A percentile compares a stretch with the other conserved stretches of the same genome.
Evolutionary conservation across 2,888 invertebrate species (phyloP).

Genomic region (Polymixis lichenea): DNA sequence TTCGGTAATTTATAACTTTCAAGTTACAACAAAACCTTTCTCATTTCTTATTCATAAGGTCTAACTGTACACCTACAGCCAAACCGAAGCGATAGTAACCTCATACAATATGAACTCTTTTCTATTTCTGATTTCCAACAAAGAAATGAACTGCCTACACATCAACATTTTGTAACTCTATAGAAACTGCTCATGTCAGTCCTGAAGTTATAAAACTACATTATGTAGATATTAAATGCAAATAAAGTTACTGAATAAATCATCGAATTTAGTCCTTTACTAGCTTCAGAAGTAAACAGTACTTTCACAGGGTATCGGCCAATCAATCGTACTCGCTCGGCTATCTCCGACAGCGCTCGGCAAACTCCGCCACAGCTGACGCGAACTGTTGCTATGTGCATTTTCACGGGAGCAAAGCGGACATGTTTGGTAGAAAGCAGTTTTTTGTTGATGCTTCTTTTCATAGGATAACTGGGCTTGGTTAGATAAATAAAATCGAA

Average conservation of each 20-base stretch:
- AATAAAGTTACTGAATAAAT: constrained; percentile 35
- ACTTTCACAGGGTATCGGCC: constrained; percentile 74
- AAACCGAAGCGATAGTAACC: constrained; percentile 10
- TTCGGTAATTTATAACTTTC: not conserved
- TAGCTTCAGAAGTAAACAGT: constrained; percentile 68
- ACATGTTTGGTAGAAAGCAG: constrained; percentile 68
- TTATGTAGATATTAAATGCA: constrained; percentile 20
- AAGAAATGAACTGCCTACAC: constrained; percentile 33
- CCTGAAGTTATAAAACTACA: constrained; percentile 7
- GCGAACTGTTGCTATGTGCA: constrained; percentile 89
- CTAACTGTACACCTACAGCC: not conserved
- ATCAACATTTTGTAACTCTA: not conserved
- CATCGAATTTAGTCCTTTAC: constrained; percentile 51
- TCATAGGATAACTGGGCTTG: not conserved
- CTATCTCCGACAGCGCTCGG: constrained; percentile 72
- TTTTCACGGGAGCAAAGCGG: constrained; percentile 73
- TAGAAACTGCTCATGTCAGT: not conserved
- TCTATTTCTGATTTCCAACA: constrained; percentile 40
- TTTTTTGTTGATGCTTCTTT: not conserved
- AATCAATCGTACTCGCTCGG: constrained; percentile 80
- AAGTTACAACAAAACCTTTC: constrained; percentile 4
- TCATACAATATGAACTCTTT: constrained; percentile 27
- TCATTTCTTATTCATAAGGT: constrained; percentile 10
- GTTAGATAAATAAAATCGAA: not conserved
- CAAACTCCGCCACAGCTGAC: constrained; percentile 83